Conservation (phyloP, 2,797 vertebrate genomes). For the Eospalax fontanierii region DNA sequence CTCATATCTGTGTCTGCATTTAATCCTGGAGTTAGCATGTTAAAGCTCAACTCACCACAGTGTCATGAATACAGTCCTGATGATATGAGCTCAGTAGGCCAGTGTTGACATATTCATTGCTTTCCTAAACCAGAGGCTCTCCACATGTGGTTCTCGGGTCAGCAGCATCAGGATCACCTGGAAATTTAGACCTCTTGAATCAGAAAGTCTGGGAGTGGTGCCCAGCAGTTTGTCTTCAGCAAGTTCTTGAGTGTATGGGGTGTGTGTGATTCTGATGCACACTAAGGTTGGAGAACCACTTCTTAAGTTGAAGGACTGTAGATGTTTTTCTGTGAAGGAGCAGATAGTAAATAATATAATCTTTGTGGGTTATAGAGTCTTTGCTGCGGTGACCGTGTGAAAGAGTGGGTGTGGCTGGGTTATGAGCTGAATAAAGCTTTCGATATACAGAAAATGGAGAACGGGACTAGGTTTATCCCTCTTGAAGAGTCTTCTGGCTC, state of each 20-base stretch:
- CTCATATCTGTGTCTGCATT: constrained; percentile 15
- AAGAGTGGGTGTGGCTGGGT: neutral
- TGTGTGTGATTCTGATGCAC: neutral
- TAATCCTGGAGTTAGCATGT: constrained; percentile 48
- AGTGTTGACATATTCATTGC: neutral
- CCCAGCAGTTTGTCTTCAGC: constrained; percentile 6
- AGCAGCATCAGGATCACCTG: neutral
- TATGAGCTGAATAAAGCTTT: neutral
- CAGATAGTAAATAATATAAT: constrained; percentile 34
- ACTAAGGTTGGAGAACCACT: neutral
- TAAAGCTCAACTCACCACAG: neutral
- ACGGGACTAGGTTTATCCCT: neutral
- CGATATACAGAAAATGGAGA: neutral
- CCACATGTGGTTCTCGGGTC: neutral
- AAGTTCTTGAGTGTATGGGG: neutral
- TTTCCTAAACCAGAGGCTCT: constrained; percentile 12
- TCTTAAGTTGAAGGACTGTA: neutral
- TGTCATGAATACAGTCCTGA: neutral
- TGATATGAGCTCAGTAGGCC: neutral
- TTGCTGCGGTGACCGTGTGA: neutral
- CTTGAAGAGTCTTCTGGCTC: neutral
- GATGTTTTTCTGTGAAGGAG: neutral
- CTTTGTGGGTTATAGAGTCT: neutral
- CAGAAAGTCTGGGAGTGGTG: neutral
- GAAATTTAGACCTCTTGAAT: constrained; percentile 1